Conservation (phyloP, 2,888 invertebrate species). For the Adelphocoris suturalis region DNA sequence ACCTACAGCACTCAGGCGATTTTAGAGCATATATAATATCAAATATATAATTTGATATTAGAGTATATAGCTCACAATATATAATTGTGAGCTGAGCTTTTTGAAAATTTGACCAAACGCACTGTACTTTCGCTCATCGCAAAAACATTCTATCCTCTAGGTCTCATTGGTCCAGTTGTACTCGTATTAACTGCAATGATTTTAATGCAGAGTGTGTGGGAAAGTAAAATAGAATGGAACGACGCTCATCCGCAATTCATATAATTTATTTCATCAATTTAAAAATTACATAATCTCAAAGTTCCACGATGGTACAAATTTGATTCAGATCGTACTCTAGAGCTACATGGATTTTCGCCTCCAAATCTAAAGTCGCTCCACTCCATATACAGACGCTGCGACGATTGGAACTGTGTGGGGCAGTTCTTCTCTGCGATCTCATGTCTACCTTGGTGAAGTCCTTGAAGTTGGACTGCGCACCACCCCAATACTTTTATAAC, state of each 20-base stretch:
- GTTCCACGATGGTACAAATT: not conserved
- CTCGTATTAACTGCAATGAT: constrained; percentile 37
- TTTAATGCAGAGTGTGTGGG: constrained; percentile 44
- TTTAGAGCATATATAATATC: constrained; percentile 1
- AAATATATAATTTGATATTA: not conserved
- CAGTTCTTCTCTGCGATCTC: not conserved
- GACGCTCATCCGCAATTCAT: not conserved
- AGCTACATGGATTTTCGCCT: not conserved
- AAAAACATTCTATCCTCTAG: constrained; percentile 52
- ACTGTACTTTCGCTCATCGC: constrained; percentile 2
- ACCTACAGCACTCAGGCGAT: not conserved
- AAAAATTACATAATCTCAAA: not conserved
- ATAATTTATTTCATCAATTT: not conserved
- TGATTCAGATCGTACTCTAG: not conserved
- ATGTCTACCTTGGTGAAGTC: not conserved
- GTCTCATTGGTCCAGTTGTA: constrained; percentile 48
- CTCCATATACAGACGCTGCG: not conserved
- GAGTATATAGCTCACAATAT: constrained; percentile 29
- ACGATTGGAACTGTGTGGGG: constrained; percentile 17
- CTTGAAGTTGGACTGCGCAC: not conserved
- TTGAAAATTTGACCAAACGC: constrained; percentile 44
- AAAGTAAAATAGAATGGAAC: not conserved
- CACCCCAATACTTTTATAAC: not conserved
- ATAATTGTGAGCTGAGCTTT: not conserved
- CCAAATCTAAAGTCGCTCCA: constrained; percentile 16